phyloP scores from a whole-genome alignment of 1,140 invertebrate species.

The Zaprionus africanus region DNA sequence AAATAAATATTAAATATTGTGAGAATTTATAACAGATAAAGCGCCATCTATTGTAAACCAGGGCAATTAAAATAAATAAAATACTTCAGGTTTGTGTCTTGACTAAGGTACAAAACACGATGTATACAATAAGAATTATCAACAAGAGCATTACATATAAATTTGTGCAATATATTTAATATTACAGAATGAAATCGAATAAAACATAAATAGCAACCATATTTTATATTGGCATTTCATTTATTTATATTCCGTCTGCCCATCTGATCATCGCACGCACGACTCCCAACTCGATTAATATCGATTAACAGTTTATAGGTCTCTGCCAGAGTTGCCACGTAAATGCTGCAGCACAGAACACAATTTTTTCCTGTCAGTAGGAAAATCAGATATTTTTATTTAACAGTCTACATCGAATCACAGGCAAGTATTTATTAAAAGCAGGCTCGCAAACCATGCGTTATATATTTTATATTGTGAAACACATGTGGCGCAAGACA shows the following conservation, averaged over 20 bases:
- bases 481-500: neutral
- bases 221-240: too few species aligned
- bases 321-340: slow-evolving; percentile 29
- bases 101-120: neutral
- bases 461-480: neutral
- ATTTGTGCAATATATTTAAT: neutral
- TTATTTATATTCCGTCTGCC: neutral
- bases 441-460: slow-evolving; percentile 1
- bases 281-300: neutral
- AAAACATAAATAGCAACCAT: too few species aligned
- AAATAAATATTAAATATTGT: neutral
- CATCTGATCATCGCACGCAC: neutral
- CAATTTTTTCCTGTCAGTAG: slow-evolving; percentile 28
- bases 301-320: slow-evolving; percentile 17
- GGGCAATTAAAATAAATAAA: neutral
- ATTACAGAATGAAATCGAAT: too few species aligned
- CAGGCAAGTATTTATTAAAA: slow-evolving; percentile 33
- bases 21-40: neutral
- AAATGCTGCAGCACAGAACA: slow-evolving; percentile 21
- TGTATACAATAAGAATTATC: neutral
- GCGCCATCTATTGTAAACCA: slow-evolving; percentile 6
- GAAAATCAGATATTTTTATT: slow-evolving; percentile 26
- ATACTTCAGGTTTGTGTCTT: slow-evolving; percentile 4
- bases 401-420: slow-evolving; percentile 1
- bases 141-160: neutral